Percentiles rank a stretch among this genome's conserved stretches.
Conservation (phyloP, 2,113 vertebrate species). For the Melanocharis versteri region DNA sequence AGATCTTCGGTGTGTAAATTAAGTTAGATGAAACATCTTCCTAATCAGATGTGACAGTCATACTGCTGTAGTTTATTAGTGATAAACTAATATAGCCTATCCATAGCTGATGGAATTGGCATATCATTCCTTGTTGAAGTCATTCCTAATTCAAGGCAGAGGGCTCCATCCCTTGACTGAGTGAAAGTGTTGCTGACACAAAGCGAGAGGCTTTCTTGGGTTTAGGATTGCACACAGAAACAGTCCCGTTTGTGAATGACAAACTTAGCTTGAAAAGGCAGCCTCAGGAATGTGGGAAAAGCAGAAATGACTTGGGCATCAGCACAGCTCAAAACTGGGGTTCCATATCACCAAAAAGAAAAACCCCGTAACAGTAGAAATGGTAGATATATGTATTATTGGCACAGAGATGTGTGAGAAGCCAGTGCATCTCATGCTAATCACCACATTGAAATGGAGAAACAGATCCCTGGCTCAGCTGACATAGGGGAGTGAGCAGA, state of each 20-base stretch:
- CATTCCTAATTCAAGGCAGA: neutral
- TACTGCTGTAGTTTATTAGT: neutral
- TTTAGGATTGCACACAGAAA: neutral
- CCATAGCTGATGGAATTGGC: neutral
- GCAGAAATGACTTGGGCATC: neutral
- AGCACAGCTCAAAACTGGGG: neutral
- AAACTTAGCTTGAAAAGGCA: neutral
- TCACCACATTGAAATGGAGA: neutral
- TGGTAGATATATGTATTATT: neutral
- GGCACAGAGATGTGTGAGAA: neutral
- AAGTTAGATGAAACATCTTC: neutral
- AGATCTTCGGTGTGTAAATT: neutral
- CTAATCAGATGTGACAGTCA: neutral
- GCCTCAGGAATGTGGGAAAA: neutral
- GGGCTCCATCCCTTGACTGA: neutral
- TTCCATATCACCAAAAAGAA: neutral
- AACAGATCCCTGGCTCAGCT: neutral
- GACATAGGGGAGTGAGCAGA: neutral
- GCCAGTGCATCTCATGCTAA: neutral
- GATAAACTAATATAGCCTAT: neutral
- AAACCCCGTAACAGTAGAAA: neutral
- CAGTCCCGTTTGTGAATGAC: neutral
- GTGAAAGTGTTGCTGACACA: neutral
- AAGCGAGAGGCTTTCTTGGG: neutral
- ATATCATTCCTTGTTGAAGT: neutral